Base-by-base conservation (phyloP, 2,888 invertebrate genomes). In the Troides aeacus region DNA sequence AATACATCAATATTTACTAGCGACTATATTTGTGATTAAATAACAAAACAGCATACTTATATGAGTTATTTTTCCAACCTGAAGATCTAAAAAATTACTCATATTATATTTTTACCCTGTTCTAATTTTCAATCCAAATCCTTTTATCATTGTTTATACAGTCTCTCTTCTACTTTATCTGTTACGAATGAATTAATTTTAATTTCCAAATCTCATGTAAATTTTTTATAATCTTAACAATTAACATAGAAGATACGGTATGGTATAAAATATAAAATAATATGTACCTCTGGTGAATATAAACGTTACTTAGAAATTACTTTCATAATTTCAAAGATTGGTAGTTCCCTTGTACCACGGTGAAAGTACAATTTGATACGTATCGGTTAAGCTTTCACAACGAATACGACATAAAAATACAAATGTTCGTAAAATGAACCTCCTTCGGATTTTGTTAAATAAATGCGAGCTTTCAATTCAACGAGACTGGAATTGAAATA, bases 381-480 rank as follows among this genome's bases (percentile, higher is more conserved):
- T 62, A 42, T 58, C 46, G n/a, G 10, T 58, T 46, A 62, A 68
- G 24, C 30, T 50, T 46, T 30, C 63, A 24, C 63, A 68, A 63
- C 59, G 53, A 64, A 53, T 53, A 50, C 36, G 68, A 21, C 18
- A 59, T 68, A 68, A 64, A 59, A 68, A 64, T 68, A 21, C 68
- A 64, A 68, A 68, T 53, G 0, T 53, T n/a, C n/a, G 18, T n/a
- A 53, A 53, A 53, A 53, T n/a, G 53, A 66, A 66, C 50, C 53
- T 66, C 23, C 53, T 23, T 36, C 7, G 36, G n/a, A 61, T 68
- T 59, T 68, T 63, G 8, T 36, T 68, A 59, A 68, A 68, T 63
- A 59, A 36, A 30, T 58, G 58, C 30, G 63, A 64, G 68, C 59
- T 68, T 68, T 63, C 68, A 59, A 63, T 68, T 68, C 63, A 60